phyloP scores from a whole-genome alignment of 2,797 vertebrate genomes.

The Hafferia zeledoni region DNA sequence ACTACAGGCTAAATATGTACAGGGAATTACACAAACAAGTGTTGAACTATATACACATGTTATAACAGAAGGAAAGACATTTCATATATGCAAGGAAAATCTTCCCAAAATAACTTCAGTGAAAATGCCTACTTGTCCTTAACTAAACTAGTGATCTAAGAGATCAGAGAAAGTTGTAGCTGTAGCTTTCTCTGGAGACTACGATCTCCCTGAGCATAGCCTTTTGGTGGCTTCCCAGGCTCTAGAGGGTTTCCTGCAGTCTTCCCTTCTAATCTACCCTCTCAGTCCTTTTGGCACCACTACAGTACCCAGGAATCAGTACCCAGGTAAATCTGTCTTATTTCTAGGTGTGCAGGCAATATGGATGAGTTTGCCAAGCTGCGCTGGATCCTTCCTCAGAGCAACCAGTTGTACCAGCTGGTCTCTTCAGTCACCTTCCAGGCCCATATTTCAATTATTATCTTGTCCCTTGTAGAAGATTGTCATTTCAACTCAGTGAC shows the following conservation, averaged over 20 bases:
- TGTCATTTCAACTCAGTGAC: neutral
- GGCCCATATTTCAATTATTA: neutral
- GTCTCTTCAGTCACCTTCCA: neutral
- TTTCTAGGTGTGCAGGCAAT: neutral
- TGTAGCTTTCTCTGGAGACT: neutral
- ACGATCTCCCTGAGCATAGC: neutral
- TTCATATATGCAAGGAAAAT: constrained; percentile 46
- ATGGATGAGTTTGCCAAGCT: neutral
- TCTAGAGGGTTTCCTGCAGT: neutral
- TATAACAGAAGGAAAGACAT: constrained; percentile 66
- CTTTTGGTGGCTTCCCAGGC: neutral
- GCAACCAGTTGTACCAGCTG: neutral
- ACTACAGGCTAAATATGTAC: constrained; percentile 70
- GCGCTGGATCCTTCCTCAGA: neutral
- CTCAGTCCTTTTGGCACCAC: neutral
- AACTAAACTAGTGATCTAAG: neutral
- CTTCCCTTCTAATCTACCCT: neutral
- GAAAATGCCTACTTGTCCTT: constrained; percentile 13
- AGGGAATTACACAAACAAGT: constrained; percentile 68
- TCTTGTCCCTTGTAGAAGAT: neutral
- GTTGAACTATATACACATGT: constrained; percentile 64
- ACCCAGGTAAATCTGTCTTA: neutral
- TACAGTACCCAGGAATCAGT: neutral
- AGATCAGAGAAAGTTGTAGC: neutral
- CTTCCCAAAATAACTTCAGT: constrained; percentile 41